phyloP scores from a whole-genome alignment of 2,888 invertebrate species.

The Epinotia demarniana region DNA sequence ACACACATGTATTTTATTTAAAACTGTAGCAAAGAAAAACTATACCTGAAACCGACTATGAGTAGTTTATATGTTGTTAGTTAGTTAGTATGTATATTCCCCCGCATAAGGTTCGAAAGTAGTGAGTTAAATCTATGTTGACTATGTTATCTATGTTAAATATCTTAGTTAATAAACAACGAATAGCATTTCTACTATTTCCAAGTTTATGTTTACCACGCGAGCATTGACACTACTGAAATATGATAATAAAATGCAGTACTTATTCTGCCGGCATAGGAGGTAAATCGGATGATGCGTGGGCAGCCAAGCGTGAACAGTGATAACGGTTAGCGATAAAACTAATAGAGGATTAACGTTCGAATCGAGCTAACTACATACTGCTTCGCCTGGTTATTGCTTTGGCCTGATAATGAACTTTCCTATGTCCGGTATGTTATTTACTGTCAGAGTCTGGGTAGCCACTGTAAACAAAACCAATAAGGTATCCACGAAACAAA shows the following conservation, averaged over 20 bases:
- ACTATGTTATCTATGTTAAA: too few relatives aligned
- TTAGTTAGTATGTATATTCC: too few relatives aligned
- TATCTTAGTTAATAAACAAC: too few relatives aligned
- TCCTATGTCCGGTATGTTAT: not conserved
- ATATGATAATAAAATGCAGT: constrained; percentile 21
- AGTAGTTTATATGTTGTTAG: too few relatives aligned
- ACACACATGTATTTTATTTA: not conserved
- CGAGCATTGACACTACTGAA: constrained; percentile 22
- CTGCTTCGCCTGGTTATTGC: constrained; percentile 15
- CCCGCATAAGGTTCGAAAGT: too few relatives aligned
- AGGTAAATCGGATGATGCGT: constrained; percentile 50
- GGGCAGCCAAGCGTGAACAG: constrained; percentile 59
- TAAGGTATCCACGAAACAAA: too few relatives aligned
- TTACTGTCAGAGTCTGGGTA: not conserved
- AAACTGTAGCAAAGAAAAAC: too few relatives aligned
- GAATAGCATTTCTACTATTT: not conserved
- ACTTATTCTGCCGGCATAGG: constrained; percentile 22
- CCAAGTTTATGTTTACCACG: not conserved
- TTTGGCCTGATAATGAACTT: not conserved
- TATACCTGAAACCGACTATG: too few relatives aligned
- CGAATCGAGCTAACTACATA: constrained; percentile 31
- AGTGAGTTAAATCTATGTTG: too few relatives aligned
- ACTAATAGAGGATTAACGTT: constrained; percentile 64
- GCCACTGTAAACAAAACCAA: too few relatives aligned
- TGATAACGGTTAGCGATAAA: constrained; percentile 64